These are phyloP conservation scores for Pipa parva DNA, from an alignment of 2,113 vertebrate genomes.

Conservation along the genomic window DNA sequence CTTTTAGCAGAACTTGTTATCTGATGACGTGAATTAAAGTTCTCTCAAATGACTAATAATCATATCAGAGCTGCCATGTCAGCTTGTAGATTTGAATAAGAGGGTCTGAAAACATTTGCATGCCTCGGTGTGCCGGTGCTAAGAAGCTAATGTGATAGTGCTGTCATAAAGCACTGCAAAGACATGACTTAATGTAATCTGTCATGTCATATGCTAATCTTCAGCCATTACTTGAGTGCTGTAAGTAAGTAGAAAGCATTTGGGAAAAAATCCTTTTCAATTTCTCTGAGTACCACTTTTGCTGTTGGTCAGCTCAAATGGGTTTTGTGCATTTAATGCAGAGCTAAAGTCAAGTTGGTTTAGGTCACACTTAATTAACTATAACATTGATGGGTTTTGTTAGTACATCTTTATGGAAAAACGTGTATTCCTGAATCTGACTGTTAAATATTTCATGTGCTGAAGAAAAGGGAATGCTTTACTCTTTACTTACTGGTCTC, in stretches of 20 bases:
- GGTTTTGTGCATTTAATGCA: slow-evolving; percentile 80
- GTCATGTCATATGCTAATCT: slow-evolving; percentile 99
- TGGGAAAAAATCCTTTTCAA: slow-evolving; percentile 79
- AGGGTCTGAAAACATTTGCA: slow-evolving; percentile 96
- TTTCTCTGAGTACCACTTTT: slow-evolving; percentile 79
- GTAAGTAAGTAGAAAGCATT: slow-evolving; percentile 82
- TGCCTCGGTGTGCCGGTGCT: slow-evolving; percentile 86
- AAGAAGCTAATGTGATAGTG: slow-evolving; percentile 94
- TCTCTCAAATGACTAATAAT: slow-evolving; percentile 95
- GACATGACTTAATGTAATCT: slow-evolving; percentile 99
- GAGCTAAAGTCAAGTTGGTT: slow-evolving; percentile 80
- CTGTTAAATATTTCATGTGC: slow-evolving; percentile 72
- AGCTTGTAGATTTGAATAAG: slow-evolving; percentile 97
- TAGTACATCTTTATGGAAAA: slow-evolving; percentile 59
- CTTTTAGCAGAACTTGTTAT: slow-evolving; percentile 85
- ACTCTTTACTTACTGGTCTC: slow-evolving; percentile 32
- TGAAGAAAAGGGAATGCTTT: slow-evolving; percentile 46
- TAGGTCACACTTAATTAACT: slow-evolving; percentile 85
- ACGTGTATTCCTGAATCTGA: slow-evolving; percentile 62
- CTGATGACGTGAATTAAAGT: slow-evolving; percentile 92
- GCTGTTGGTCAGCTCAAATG: slow-evolving; percentile 80
- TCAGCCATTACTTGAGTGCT: slow-evolving; percentile 84
- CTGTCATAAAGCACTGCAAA: slow-evolving; percentile 87
- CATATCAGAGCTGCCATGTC: slow-evolving; percentile 98
- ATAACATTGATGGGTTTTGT: slow-evolving; percentile 66